Base-by-base conservation (phyloP, 2,113 vertebrate genomes). In the Xenus cinereus region DNA sequence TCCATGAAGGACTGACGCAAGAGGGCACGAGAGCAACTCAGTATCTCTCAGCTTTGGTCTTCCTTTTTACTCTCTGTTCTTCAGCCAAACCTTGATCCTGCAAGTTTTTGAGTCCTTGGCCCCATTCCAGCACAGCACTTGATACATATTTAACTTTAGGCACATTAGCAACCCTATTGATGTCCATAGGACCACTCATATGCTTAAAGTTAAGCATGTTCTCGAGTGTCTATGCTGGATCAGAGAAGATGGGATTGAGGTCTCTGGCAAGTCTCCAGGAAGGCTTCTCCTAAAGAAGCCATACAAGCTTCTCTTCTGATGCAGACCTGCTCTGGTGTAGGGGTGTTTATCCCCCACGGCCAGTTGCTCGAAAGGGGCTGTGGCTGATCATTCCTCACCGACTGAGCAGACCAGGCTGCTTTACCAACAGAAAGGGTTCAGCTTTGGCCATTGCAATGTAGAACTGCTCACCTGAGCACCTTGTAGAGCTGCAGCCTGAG, bases 61-160 rank as follows among this genome's bases (percentile, higher is more conserved):
- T 41, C 39, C 2, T 21, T 79, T 68, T 75, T n/a, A 41, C 7
- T 90, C 90, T 94, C 91, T 97, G 89, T 96, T 96, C 95, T 95
- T 87, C 56, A 87, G 91, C 96, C 96, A 97, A 74, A 94, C 71
- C 74, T 96, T 94, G 87, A 95, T 95, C 96, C 91, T 77, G 71
- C 23, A 73, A 93, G 32, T 87, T 95, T 92, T 74, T 84, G 69
- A 95, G 90, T 84, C 57, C 69, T 76, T 96, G 93, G 93, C 75
- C 32, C 82, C 14, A 39, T 85, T 94, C 95, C 96, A 96, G 75
- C 59, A 28, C 57, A 94, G 37, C 82, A 54, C 63, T 90, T 4
- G 9, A 59, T 73, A 33, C 35, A n/a, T 51, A 62, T 92, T 95
- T 91, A 91, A 91, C 75, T 97, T 85, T 14, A 85, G 89, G 67